These are phyloP conservation scores for Microctonus aethiopoides DNA, from an alignment of 2,888 invertebrate species.

Conservation along the genomic window DNA sequence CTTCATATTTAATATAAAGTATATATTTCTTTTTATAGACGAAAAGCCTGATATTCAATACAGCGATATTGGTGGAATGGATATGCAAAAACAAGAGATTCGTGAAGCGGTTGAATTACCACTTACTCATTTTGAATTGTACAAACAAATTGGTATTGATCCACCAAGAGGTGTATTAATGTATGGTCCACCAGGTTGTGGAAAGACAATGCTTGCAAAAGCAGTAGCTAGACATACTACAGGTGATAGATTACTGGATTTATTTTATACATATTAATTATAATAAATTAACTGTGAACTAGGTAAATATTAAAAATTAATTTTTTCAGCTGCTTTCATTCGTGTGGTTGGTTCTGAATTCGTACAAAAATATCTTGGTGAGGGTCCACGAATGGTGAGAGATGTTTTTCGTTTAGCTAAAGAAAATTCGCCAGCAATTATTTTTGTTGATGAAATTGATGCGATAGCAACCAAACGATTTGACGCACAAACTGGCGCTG, in stretches of 20 bases:
- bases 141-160: slow-evolving; percentile 98
- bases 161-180: slow-evolving; percentile 98
- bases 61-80: slow-evolving; percentile 99
- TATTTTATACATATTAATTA: background rate
- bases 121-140: slow-evolving; percentile 97
- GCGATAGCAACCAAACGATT: slow-evolving; percentile 99
- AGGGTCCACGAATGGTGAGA: slow-evolving; percentile 99
- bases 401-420: slow-evolving; percentile 99
- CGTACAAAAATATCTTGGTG: slow-evolving; percentile 98
- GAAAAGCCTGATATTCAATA: slow-evolving; percentile 98
- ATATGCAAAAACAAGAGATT: slow-evolving; percentile 99
- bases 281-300: background rate
- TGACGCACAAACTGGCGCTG: slow-evolving; percentile 98
- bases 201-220: slow-evolving; percentile 99
- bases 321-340: slow-evolving; percentile 89
- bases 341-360: slow-evolving; percentile 99
- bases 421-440: slow-evolving; percentile 99
- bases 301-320: background rate
- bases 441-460: slow-evolving; percentile 99
- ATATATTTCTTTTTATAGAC: slow-evolving; percentile 71
- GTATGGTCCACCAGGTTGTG: slow-evolving; percentile 99
- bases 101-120: slow-evolving; percentile 98
- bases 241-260: too few relatives aligned
- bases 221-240: slow-evolving; percentile 99
- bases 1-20: background rate